These are phyloP conservation scores for Lampropteryx suffumata DNA, from an alignment of 2,888 invertebrate species.

Conservation along the genomic window DNA sequence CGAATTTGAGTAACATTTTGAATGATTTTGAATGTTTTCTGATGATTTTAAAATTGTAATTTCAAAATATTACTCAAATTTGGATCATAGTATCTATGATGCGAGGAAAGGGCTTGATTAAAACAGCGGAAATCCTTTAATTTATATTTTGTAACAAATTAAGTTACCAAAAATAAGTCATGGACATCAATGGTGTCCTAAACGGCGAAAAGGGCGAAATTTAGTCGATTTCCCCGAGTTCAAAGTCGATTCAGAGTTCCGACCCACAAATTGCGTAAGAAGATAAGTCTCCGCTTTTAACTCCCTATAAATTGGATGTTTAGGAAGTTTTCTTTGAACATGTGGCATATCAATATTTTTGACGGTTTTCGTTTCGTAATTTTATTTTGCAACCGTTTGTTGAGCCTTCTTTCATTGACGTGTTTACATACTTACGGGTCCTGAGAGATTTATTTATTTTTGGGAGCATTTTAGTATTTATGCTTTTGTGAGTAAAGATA, in stretches of 20 bases:
- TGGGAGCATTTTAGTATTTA: constrained; percentile 2
- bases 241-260: constrained; percentile 37
- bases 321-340: constrained; percentile 24
- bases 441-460: no score
- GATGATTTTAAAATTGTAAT: no score
- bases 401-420: constrained; percentile 8
- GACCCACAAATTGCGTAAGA: constrained; percentile 34
- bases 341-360: constrained; percentile 20
- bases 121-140: no score
- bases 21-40: no score
- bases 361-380: constrained; percentile 12
- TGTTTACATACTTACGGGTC: constrained; percentile 8
- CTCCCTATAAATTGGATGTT: constrained; percentile 36
- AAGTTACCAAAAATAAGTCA: not conserved
- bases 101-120: no score
- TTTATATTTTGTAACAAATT: no score
- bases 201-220: constrained; percentile 40
- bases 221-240: constrained; percentile 32
- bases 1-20: no score
- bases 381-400: constrained; percentile 17
- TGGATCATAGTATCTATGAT: no score
- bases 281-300: constrained; percentile 35
- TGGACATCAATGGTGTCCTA: constrained; percentile 28
- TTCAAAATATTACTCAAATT: no score
- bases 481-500: no score